Conservation (phyloP, 2,888 invertebrate species). For the Ferdinandea cuprea region DNA sequence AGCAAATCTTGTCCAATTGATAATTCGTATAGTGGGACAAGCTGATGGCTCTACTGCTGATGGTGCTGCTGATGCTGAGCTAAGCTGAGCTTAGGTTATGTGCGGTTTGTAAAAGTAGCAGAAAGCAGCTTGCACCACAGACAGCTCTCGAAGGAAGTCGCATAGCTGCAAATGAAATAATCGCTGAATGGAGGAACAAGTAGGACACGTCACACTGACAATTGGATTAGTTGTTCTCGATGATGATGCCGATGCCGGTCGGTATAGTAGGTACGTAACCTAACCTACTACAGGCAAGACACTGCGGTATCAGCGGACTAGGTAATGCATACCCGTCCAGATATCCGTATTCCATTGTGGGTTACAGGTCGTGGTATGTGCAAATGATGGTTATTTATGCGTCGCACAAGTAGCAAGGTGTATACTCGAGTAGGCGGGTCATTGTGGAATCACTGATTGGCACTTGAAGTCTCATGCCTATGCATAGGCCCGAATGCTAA, state of each 20-base stretch:
- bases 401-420: slow-evolving; percentile 68
- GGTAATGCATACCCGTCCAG: slow-evolving; percentile 21
- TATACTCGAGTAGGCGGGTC: slow-evolving; percentile 52
- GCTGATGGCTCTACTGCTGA: slow-evolving; percentile 52
- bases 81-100: background rate
- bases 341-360: slow-evolving; percentile 51
- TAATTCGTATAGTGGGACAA: slow-evolving; percentile 58
- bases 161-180: slow-evolving; percentile 72
- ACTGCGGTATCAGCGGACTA: background rate
- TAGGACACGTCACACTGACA: slow-evolving; percentile 75
- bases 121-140: background rate
- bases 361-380: slow-evolving; percentile 74
- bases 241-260: slow-evolving; percentile 54
- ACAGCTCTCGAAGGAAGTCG: slow-evolving; percentile 8
- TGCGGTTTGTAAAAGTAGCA: slow-evolving; percentile 23
- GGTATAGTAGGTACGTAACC: slow-evolving; percentile 11
- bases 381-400: slow-evolving; percentile 75
- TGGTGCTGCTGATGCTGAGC: slow-evolving; percentile 32
- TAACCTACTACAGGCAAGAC: too few species aligned
- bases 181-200: slow-evolving; percentile 68
- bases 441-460: slow-evolving; percentile 68
- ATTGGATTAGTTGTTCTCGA: slow-evolving; percentile 73
- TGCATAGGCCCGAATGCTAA: slow-evolving; percentile 37
- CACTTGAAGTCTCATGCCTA: slow-evolving; percentile 42
- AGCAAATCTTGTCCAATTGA: slow-evolving; percentile 58